Conservation (phyloP, 2,797 vertebrate genomes). For the Ataeniobius toweri region DNA sequence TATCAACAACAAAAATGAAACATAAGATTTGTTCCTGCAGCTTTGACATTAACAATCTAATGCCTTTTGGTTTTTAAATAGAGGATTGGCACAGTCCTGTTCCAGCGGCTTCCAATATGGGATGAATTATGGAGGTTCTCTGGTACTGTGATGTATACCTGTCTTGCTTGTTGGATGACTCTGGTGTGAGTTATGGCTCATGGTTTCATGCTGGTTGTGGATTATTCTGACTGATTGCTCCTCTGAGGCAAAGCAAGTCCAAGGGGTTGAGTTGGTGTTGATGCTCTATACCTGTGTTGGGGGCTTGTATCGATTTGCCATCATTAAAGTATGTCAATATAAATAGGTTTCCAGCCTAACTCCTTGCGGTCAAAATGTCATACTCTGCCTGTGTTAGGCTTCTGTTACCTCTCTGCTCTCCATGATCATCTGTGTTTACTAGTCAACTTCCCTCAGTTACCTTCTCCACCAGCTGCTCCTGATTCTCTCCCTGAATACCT, state of each 20-base stretch:
- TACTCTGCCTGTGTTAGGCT: no score
- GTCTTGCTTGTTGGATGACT: conserved; percentile 25
- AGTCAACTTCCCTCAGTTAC: no score
- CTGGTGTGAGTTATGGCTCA: conserved; percentile 44
- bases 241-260: conserved; percentile 20
- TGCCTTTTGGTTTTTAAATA: background rate
- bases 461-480: no score
- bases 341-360: background rate
- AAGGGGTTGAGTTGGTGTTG: conserved; percentile 15
- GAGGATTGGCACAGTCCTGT: background rate
- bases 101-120: conserved; percentile 10
- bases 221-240: conserved; percentile 38
- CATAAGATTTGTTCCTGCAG: background rate
- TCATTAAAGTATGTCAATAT: conserved; percentile 29
- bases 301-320: conserved; percentile 46
- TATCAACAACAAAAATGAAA: background rate
- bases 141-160: conserved; percentile 46
- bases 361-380: background rate
- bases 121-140: conserved; percentile 28
- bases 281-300: conserved; percentile 22
- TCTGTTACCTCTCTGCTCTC: no score
- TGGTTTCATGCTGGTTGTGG: conserved; percentile 45
- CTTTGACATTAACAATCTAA: background rate
- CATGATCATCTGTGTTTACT: no score
- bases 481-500: no score